phyloP scores from a whole-genome alignment of 2,888 invertebrate genomes.

The Acleris holmiana region DNA sequence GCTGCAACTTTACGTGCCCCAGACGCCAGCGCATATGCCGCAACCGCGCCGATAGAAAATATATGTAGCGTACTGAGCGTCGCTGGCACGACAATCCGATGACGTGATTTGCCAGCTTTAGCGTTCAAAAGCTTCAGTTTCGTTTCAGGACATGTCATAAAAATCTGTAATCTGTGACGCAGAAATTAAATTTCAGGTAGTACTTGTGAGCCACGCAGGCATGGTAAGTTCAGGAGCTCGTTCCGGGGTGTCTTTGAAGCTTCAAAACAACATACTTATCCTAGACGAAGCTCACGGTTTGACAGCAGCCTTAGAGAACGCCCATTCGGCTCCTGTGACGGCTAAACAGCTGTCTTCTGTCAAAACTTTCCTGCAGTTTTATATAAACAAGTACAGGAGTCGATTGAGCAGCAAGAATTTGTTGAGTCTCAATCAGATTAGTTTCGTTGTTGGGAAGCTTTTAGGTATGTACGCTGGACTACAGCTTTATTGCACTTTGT shows the following conservation, averaged over 20 bases:
- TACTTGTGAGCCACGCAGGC: constrained; percentile 75
- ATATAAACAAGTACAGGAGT: constrained; percentile 89
- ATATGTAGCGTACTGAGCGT: too few species aligned
- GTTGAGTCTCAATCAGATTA: constrained; percentile 91
- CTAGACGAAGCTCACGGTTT: constrained; percentile 99
- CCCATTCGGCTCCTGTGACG: constrained; percentile 91
- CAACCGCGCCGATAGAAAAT: too few species aligned
- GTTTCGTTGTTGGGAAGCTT: constrained; percentile 89
- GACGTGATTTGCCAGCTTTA: too few species aligned
- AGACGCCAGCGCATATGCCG: too few species aligned
- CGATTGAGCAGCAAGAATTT: constrained; percentile 92
- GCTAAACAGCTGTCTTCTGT: constrained; percentile 87
- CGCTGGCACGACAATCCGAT: too few species aligned
- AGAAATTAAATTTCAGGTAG: constrained; percentile 56
- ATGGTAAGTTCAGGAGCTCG: constrained; percentile 74
- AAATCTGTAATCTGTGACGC: too few species aligned
- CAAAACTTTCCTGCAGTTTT: constrained; percentile 87
- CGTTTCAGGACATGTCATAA: too few species aligned
- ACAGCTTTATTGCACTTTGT: too few species aligned
- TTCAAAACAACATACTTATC: constrained; percentile 91
- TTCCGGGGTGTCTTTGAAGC: constrained; percentile 69
- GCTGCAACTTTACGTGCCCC: too few species aligned
- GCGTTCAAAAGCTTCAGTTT: too few species aligned
- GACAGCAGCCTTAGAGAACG: constrained; percentile 93
- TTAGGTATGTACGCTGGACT: constrained; percentile 65